Conservation (phyloP, 2,888 invertebrate genomes). For the Diarsia mendica region DNA sequence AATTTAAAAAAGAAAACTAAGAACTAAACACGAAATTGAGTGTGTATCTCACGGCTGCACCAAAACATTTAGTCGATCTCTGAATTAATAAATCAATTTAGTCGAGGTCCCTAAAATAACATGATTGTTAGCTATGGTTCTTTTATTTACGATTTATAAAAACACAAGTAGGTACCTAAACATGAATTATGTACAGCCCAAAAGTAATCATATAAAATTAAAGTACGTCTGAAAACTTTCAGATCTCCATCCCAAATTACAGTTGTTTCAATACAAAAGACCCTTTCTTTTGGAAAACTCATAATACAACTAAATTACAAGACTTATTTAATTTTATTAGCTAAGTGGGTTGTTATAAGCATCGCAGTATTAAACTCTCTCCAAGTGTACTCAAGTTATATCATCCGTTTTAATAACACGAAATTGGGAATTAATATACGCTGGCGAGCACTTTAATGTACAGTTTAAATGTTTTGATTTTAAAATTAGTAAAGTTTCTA, state of each 20-base stretch:
- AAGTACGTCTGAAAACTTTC: slow-evolving; percentile 12
- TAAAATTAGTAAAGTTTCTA: slow-evolving; percentile 61
- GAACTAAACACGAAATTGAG: no score
- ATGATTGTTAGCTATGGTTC: background rate
- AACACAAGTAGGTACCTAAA: background rate
- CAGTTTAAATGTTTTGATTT: slow-evolving; percentile 62
- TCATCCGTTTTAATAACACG: slow-evolving; percentile 60
- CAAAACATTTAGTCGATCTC: background rate
- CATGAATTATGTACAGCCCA: background rate
- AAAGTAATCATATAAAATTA: slow-evolving; percentile 11
- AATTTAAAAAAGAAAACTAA: no score
- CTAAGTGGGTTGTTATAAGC: slow-evolving; percentile 32
- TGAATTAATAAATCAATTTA: background rate
- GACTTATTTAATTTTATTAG: slow-evolving; percentile 45
- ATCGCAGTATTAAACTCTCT: slow-evolving; percentile 43
- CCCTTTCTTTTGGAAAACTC: slow-evolving; percentile 31
- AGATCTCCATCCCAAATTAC: slow-evolving; percentile 23
- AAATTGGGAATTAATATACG: slow-evolving; percentile 62
- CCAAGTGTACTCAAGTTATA: slow-evolving; percentile 57
- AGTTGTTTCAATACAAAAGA: slow-evolving; percentile 31
- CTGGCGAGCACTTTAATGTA: slow-evolving; percentile 53
- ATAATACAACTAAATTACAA: slow-evolving; percentile 29
- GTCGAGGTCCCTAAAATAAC: background rate
- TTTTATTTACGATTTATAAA: background rate
- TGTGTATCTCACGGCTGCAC: no score